Evolutionary conservation across 2,113 vertebrate species (phyloP).

Genomic region (Vimba vimba): DNA sequence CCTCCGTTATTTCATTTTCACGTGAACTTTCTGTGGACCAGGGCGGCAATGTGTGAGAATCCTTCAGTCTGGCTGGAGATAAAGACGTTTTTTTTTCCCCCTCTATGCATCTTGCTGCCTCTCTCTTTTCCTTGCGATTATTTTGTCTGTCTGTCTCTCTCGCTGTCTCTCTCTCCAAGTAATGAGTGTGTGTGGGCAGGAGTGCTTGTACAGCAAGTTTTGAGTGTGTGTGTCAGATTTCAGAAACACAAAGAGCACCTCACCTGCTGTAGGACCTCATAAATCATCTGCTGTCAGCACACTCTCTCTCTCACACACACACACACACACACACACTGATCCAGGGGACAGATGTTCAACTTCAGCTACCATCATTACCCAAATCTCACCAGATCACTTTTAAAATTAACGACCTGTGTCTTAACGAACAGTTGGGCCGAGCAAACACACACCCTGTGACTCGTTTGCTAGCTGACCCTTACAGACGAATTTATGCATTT

Average conservation of each 20-base stretch:
- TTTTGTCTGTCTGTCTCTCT: conserved; percentile 11
- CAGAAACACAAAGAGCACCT: conserved; percentile 49
- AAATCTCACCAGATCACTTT: neutral
- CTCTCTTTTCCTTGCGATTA: neutral
- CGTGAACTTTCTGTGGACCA: conserved; percentile 45
- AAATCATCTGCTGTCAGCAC: conserved; percentile 59
- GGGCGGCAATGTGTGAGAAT: conserved; percentile 24
- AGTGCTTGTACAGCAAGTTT: conserved; percentile 25
- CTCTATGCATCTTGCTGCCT: neutral
- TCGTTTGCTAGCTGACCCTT: neutral
- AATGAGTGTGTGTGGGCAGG: conserved; percentile 35
- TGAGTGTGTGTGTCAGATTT: conserved; percentile 22
- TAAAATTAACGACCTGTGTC: conserved; percentile 17
- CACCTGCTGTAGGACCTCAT: conserved; percentile 54
- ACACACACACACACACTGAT: neutral
- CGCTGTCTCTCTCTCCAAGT: conserved; percentile 3
- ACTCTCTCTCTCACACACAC: neutral
- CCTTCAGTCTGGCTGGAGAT: conserved; percentile 24
- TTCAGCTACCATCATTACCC: conserved; percentile 16
- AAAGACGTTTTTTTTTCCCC: neutral
- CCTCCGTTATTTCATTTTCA: conserved; percentile 2
- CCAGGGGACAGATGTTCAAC: conserved; percentile 24
- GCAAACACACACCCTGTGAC: neutral
- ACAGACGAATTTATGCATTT: neutral
- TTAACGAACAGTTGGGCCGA: conserved; percentile 16